Evolutionary conservation across 1,140 invertebrate genomes (phyloP), one percentile per base, ranked within the genome.

Genomic region (Aphaenogaster rudis): DNA sequence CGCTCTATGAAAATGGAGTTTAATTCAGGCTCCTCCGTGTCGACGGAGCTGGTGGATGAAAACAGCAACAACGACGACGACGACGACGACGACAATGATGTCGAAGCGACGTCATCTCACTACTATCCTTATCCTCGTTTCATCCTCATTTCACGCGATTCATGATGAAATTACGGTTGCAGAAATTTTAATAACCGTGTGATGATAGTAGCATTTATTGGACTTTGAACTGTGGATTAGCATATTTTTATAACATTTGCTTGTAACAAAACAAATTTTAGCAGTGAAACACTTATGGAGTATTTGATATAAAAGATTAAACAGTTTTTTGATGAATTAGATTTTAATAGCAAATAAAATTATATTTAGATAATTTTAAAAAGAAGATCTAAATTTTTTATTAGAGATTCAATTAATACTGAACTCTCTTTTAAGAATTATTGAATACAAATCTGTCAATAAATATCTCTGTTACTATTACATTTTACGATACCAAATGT

Each of bases 1-100:
- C 74, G 88, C 74, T 88, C 88, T 79, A 85, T 90, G 88, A 90
- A 90, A 90, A 91, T 89, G 69, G 86, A 90, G 82, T 79, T 91
- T 91, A 91, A 92, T 92, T 89, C 91, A 82, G 77, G 50, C 33
- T 54, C 42, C 63, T 77, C 79, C 63, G 52, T 72, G 66, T 86
- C 82, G 74, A 71, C 82, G 63, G 81, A 66, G 7, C 45, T 39
- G 42, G 42, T 45, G 64, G 50, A 54, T 87, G 79, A 74, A 84
- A 87, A 87, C 86, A 61, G 66, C 36, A 82, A 71, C 80, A 67
- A 57, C 79, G 48, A 63, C 48, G 77, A 57, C 13, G 72, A 59
- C 28, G 45, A 63, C 15, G 48, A 80, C 8, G 77, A 15, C n/a
- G 64, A 69, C 64, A 59, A 71, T 77, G 52, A 82, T 45, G 52